phyloP scores from a whole-genome alignment of 2,113 vertebrate species.

The Mustelus asterias region DNA sequence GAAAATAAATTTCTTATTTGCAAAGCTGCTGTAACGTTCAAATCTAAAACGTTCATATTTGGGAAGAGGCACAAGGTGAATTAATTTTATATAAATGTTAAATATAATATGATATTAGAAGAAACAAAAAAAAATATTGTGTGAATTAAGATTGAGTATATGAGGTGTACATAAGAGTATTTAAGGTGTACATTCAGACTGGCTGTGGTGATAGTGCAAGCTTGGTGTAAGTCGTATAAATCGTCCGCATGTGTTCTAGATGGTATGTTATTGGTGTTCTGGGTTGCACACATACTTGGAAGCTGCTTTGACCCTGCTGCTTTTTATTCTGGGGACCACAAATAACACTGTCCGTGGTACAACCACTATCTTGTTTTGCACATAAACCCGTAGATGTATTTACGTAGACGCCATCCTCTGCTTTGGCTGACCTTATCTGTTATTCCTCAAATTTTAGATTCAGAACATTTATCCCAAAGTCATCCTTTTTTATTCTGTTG shows the following conservation, averaged over 20 bases:
- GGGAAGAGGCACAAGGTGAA: not conserved
- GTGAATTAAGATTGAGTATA: not conserved
- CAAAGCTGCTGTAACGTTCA: not conserved
- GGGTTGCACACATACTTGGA: not conserved
- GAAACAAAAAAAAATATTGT: not conserved
- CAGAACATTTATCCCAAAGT: not conserved
- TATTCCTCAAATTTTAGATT: not conserved
- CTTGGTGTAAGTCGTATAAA: not conserved
- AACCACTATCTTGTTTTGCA: not conserved
- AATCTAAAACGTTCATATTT: not conserved
- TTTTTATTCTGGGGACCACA: not conserved
- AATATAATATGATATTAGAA: constrained; percentile 3
- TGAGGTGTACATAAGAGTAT: constrained; percentile 22
- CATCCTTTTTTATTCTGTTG: not conserved
- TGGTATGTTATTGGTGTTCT: not conserved
- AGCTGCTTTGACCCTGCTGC: not conserved
- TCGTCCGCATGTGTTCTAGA: not conserved
- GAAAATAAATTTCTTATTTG: not conserved
- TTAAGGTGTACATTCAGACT: not conserved
- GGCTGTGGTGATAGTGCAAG: not conserved
- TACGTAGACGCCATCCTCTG: not conserved
- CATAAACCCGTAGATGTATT: not conserved
- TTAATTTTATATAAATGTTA: constrained; percentile 31
- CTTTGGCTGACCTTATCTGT: not conserved
- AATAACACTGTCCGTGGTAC: not conserved